Base-by-base conservation (phyloP, 37 sponge, comb jelly and placozoan genomes). In the Agelas oroides region DNA sequence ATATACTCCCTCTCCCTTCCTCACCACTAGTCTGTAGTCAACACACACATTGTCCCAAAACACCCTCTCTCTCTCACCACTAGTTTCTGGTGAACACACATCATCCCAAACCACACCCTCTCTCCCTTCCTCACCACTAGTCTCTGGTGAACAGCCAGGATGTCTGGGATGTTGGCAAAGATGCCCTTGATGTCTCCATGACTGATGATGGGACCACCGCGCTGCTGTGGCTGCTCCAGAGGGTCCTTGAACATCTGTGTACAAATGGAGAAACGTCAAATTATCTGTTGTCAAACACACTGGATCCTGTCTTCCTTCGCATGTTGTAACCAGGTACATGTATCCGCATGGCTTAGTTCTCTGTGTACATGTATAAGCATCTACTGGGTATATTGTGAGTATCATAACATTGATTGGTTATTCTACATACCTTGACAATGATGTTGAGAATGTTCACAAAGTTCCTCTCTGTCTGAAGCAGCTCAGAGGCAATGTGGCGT, bases 401-500 rank as follows among this genome's bases (percentile, higher is more conserved):
- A n/a, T n/a, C n/a, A n/a, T n/a, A n/a, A n/a, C n/a, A 34, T 16
- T 59, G 30, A 77, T 16, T 25, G 19, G n/a, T 46, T 8, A 46
- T 3, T 46, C 3, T 56, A 70, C 78, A 23, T n/a, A 94, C 94
- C 58, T 83, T 88, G 63, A 91, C 59, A 57, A 96, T 91, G 55
- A 86, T 78, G 58, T 70, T 59, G 24, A 96, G 76, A 31, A 96
- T 94, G 37, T 85, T 84, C 36, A 96, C 97, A 79, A 84, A 96
- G 71, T 96, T 96, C 52, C 81, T 88, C 89, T 96, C 97, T 17
- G 97, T 96, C 90, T 94, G 92, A 32, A 96, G 84, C 5, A 96
- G 89, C 76, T 96, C 97, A 18, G 75, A 54, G 24, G 87, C 89
- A 38, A 96, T 94, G 80, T 94, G 92, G 30, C 81, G 66, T n/a